Evolutionary conservation across 2,113 vertebrate genomes (phyloP).

Genomic region (Stegostoma tigrinum): DNA sequence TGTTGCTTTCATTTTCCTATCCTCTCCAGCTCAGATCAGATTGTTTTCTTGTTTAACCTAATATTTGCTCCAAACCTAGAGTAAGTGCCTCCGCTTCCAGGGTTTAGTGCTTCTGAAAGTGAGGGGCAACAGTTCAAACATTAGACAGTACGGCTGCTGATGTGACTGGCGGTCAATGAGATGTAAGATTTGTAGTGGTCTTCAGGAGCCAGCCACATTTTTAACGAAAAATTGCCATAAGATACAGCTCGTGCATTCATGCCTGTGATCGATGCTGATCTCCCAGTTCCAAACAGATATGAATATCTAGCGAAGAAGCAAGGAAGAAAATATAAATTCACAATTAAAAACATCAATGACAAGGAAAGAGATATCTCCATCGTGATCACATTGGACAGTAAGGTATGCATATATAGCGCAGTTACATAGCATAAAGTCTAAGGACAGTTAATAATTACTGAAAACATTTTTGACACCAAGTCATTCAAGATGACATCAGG

Average conservation of each 20-base stretch:
- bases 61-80: neutral
- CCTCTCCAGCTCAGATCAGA: neutral
- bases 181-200: fast-evolving
- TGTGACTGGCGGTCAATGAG: neutral
- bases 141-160: neutral
- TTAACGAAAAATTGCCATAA: neutral
- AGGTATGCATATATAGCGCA: neutral
- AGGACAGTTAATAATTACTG: neutral
- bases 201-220: neutral
- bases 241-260: neutral
- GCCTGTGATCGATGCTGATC: neutral
- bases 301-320: neutral
- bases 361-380: neutral
- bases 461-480: neutral
- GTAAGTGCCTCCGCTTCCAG: neutral
- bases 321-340: neutral
- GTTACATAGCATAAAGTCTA: neutral
- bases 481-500: neutral
- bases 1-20: neutral
- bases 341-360: neutral
- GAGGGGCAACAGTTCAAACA: neutral
- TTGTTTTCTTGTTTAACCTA: neutral
- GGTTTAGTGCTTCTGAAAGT: neutral
- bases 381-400: neutral
- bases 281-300: fast-evolving